Evolutionary conservation across 2,113 vertebrate genomes (phyloP).

Genomic region (Pitta sordida): DNA sequence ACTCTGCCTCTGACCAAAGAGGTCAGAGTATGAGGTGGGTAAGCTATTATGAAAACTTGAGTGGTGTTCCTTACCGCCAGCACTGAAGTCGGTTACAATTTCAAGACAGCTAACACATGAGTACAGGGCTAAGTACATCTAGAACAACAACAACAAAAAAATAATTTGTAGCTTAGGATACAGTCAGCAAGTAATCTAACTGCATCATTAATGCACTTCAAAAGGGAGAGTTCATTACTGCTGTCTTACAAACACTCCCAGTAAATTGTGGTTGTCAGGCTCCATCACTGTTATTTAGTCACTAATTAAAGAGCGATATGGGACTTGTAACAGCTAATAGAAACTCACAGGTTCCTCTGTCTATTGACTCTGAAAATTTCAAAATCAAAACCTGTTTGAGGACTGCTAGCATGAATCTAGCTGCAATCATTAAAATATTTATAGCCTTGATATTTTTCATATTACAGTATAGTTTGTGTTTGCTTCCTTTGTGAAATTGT

Average conservation of each 20-base stretch:
- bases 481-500: not conserved
- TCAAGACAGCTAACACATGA: not conserved
- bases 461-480: not conserved
- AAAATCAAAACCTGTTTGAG: not conserved
- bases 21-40: not conserved
- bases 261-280: not conserved
- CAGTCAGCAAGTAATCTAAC: not conserved
- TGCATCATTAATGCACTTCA: not conserved
- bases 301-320: constrained; percentile 8
- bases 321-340: not conserved
- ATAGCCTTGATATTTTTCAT: not conserved
- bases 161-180: not conserved
- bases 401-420: not conserved
- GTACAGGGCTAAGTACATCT: not conserved
- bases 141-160: not conserved
- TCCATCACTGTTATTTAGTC: not conserved
- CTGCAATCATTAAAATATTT: not conserved
- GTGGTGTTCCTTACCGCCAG: not conserved
- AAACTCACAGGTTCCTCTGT: not conserved
- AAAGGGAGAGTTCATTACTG: not conserved
- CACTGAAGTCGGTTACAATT: not conserved
- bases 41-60: not conserved
- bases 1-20: not conserved
- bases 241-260: not conserved
- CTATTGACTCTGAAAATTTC: not conserved